Conservation (phyloP, 2,888 invertebrate genomes). For the Leucophenga maculata region DNA sequence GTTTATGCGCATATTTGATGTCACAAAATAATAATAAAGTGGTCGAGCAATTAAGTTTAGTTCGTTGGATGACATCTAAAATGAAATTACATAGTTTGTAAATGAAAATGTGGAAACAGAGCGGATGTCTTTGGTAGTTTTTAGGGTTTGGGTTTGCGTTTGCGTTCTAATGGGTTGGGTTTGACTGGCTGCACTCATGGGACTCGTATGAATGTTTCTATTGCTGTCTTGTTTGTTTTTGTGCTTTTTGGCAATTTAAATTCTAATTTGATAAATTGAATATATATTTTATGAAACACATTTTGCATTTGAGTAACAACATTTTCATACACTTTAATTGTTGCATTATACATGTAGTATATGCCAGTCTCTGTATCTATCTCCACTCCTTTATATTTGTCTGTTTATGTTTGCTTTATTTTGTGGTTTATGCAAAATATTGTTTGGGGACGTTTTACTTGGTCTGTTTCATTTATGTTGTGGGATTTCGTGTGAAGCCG, state of each 20-base stretch:
- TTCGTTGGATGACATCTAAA: conserved; percentile 43
- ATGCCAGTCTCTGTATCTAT: not conserved
- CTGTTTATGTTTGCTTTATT: conserved; percentile 5
- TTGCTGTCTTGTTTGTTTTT: not conserved
- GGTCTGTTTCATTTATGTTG: conserved; percentile 21
- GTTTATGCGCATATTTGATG: conserved; percentile 28
- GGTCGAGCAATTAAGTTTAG: conserved; percentile 44
- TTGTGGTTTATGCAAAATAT: conserved; percentile 23
- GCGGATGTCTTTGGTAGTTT: not conserved
- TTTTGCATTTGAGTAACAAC: conserved; percentile 14
- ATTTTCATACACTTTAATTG: conserved; percentile 21
- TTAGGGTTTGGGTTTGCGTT: not conserved
- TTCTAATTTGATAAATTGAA: conserved; percentile 57
- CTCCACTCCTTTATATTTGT: not conserved
- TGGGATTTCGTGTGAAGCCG: conserved; percentile 13
- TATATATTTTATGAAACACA: conserved; percentile 27
- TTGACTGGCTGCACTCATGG: not conserved
- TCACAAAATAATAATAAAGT: conserved; percentile 29
- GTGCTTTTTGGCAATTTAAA: conserved; percentile 46
- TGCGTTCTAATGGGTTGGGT: not conserved
- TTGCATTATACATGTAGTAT: conserved; percentile 1
- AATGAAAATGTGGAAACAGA: not conserved
- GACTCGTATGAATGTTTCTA: conserved; percentile 11
- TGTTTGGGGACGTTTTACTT: conserved; percentile 17
- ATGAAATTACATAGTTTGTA: conserved; percentile 17